Conservation (phyloP, 2,113 vertebrate genomes). For the Vireo altiloquus region DNA sequence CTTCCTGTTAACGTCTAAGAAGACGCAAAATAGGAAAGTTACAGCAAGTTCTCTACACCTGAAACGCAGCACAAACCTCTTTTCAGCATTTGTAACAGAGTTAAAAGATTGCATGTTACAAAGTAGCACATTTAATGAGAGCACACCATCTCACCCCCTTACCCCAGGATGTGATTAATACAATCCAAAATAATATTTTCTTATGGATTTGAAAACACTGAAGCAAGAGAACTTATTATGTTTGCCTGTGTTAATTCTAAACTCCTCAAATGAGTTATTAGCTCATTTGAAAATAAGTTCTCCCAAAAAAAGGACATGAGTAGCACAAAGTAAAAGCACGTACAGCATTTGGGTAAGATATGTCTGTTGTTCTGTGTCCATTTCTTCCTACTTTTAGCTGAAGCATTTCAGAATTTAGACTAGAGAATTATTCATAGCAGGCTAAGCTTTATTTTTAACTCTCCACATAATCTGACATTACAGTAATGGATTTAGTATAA, state of each 20-base stretch:
- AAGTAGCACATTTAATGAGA: background rate
- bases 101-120: background rate
- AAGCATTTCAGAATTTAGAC: background rate
- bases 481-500: background rate
- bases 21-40: background rate
- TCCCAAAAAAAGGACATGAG: background rate
- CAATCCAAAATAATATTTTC: background rate
- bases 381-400: background rate
- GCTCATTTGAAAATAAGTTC: background rate
- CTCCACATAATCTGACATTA: background rate
- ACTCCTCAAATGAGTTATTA: background rate
- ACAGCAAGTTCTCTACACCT: background rate
- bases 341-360: background rate
- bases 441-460: background rate
- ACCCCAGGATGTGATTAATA: background rate
- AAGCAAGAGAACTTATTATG: background rate
- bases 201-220: background rate
- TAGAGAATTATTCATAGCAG: background rate
- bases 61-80: background rate
- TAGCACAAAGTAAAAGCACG: background rate
- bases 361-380: background rate
- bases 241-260: background rate
- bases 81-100: background rate
- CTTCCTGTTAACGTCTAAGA: background rate
- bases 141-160: background rate